A percentile compares a stretch with the other conserved stretches of the same genome.
Conservation (phyloP, 1,140 invertebrate genomes). For the Aphelenchoides fujianensis region DNA sequence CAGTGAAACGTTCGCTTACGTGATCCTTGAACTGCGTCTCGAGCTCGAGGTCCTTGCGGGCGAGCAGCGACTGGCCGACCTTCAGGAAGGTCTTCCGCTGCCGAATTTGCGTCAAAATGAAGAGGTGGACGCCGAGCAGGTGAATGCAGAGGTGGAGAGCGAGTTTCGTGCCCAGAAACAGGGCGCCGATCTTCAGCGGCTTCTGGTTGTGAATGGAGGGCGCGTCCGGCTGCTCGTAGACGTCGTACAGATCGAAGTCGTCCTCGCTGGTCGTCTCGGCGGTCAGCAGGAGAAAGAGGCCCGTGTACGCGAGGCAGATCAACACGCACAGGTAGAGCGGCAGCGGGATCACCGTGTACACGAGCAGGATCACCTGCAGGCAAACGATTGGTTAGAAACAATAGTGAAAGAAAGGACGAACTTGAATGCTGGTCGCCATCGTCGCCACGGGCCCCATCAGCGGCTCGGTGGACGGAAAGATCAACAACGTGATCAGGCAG, state of each 20-base stretch:
- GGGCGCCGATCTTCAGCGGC: neutral
- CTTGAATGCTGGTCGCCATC: conserved; percentile 54
- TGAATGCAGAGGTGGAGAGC: conserved; percentile 84
- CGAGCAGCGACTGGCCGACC: conserved; percentile 83
- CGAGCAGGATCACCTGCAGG: conserved; percentile 79
- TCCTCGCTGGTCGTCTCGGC: conserved; percentile 9
- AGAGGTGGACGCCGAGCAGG: conserved; percentile 84
- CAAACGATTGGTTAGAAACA: conserved; percentile 68
- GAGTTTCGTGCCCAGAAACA: conserved; percentile 71
- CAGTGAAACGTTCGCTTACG: too few relatives aligned
- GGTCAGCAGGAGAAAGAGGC: conserved; percentile 18
- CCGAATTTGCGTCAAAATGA: conserved; percentile 78
- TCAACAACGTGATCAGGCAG: conserved; percentile 55
- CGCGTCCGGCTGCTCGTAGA: conserved; percentile 21
- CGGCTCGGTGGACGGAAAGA: conserved; percentile 51
- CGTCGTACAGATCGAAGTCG: conserved; percentile 7
- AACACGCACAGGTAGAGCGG: conserved; percentile 78
- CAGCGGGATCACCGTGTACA: conserved; percentile 87
- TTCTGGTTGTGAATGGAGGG: neutral
- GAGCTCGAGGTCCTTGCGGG: conserved; percentile 79
- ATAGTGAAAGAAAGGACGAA: conserved; percentile 16
- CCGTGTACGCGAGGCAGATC: conserved; percentile 63
- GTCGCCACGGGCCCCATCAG: conserved; percentile 61
- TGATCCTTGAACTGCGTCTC: conserved; percentile 91
- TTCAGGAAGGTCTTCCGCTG: conserved; percentile 94